Conservation (phyloP, 2,888 invertebrate species). For the Chalcis sispes region DNA sequence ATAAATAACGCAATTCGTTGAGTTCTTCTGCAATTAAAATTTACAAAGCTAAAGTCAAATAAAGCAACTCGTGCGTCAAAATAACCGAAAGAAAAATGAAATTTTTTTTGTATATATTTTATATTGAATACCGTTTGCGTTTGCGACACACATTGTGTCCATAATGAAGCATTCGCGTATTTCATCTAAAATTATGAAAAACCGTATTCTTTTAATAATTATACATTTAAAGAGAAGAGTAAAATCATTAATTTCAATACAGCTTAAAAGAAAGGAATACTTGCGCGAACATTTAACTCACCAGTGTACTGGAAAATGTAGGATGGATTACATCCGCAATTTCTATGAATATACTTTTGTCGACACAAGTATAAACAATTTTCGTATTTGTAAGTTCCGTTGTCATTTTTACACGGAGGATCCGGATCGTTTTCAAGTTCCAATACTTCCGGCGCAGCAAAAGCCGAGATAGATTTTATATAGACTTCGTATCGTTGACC, state of each 20-base stretch:
- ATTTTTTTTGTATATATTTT: not conserved
- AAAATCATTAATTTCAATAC: no score
- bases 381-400: conserved; percentile 59
- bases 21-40: conserved; percentile 1
- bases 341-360: conserved; percentile 60
- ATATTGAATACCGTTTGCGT: conserved; percentile 10
- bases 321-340: conserved; percentile 66
- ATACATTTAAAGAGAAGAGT: no score
- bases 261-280: no score
- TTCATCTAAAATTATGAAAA: not conserved
- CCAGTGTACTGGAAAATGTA: conserved; percentile 55
- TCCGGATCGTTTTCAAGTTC: conserved; percentile 54
- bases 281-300: no score
- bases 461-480: conserved; percentile 63
- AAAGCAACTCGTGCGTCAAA: no score
- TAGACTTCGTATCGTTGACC: conserved; percentile 62
- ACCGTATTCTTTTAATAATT: not conserved
- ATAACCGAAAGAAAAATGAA: not conserved
- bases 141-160: conserved; percentile 36
- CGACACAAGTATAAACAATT: conserved; percentile 66
- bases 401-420: conserved; percentile 61
- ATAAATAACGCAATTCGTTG: not conserved
- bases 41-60: no score
- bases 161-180: conserved; percentile 14
- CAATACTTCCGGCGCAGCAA: conserved; percentile 59